phyloP scores from a whole-genome alignment of 92 coral and sea anemone species.

The Heteractis magnifica region DNA sequence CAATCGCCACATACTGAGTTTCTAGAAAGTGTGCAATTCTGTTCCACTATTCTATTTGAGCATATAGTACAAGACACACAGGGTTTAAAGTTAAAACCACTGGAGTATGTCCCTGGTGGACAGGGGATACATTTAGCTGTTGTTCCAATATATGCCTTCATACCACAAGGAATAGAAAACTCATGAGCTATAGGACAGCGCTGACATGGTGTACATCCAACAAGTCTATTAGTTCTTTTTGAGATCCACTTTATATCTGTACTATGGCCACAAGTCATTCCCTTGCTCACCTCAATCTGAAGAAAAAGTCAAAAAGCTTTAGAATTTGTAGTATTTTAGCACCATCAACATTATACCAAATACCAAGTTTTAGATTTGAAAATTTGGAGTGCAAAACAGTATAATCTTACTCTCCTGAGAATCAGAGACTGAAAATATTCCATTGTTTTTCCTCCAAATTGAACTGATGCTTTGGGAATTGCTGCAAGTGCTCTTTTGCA shows the following conservation, averaged over 20 bases:
- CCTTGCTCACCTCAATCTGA: background rate
- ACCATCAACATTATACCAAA: background rate
- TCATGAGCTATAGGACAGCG: slow-evolving; percentile 7
- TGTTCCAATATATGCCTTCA: slow-evolving; percentile 3
- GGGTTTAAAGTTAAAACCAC: background rate
- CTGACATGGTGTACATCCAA: slow-evolving; percentile 17
- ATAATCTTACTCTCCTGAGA: too few relatives aligned
- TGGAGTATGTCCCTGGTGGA: slow-evolving; percentile 10
- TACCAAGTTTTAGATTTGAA: background rate
- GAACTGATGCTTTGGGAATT: too few relatives aligned
- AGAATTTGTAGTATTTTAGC: background rate
- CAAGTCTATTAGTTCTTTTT: slow-evolving; percentile 5
- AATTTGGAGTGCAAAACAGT: background rate
- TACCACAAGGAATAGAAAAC: slow-evolving; percentile 26
- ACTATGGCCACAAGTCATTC: background rate
- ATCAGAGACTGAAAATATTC: too few relatives aligned
- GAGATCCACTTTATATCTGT: slow-evolving; percentile 5
- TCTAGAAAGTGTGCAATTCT: slow-evolving; percentile 1
- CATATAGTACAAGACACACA: slow-evolving; percentile 19
- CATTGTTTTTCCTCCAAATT: too few relatives aligned
- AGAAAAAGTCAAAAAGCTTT: background rate
- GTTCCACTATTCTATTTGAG: background rate
- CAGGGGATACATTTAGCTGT: background rate
- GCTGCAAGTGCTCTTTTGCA: too few relatives aligned
- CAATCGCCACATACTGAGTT: slow-evolving; percentile 21